phyloP scores from a whole-genome alignment of 1,140 invertebrate genomes.

The Bombus superbus region DNA sequence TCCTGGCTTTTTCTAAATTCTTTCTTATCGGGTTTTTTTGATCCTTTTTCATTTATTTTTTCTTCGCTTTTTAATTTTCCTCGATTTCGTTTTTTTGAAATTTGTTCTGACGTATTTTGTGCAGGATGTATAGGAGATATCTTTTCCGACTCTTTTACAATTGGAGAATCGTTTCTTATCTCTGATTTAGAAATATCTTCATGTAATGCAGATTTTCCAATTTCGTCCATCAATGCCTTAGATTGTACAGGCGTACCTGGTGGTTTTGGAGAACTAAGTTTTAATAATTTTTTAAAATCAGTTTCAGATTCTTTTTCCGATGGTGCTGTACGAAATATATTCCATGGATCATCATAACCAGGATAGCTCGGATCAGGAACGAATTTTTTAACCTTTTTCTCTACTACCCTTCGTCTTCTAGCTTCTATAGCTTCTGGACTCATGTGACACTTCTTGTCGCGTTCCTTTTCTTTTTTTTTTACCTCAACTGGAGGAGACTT shows the following conservation, averaged over 20 bases:
- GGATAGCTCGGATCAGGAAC: conserved; percentile 50
- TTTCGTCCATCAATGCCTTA: neutral
- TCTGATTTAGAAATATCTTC: neutral
- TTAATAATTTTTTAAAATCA: conserved; percentile 58
- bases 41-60: neutral
- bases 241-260: neutral
- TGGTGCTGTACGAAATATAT: conserved; percentile 59
- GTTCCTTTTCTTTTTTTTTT: conserved; percentile 24
- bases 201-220: neutral
- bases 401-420: neutral
- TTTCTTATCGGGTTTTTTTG: neutral
- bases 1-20: neutral
- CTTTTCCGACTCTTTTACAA: neutral
- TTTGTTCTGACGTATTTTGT: neutral
- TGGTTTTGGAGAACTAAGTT: conserved; percentile 47
- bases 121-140: neutral
- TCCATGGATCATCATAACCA: conserved; percentile 61
- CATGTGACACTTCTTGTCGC: conserved; percentile 35
- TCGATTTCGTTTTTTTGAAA: neutral
- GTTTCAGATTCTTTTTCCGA: conserved; percentile 36
- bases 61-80: neutral
- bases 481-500: neutral
- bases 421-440: conserved; percentile 30
- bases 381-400: conserved; percentile 41
- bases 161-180: neutral